A percentile compares a stretch with the other conserved stretches of the same genome.
phyloP scores from a whole-genome alignment of 1,140 invertebrate genomes.

The Drosophila nigromelanica region DNA sequence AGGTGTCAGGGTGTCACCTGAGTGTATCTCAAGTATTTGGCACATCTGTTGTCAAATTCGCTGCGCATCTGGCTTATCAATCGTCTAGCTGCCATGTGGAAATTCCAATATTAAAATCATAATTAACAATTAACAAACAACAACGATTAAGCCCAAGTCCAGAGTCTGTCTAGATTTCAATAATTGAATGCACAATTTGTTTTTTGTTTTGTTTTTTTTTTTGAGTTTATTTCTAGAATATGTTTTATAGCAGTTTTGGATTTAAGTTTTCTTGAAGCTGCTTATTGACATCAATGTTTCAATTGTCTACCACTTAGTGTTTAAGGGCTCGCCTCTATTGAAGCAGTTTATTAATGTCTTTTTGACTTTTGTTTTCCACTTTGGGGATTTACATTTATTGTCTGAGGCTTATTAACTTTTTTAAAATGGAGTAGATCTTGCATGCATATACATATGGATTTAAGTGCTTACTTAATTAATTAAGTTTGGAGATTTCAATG shows the following conservation, averaged over 20 bases:
- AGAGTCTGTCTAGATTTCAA: slow-evolving; percentile 1
- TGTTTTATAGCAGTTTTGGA: slow-evolving; percentile 52
- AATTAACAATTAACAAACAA: background rate
- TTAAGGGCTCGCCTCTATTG: slow-evolving; percentile 22
- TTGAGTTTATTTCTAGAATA: slow-evolving; percentile 68
- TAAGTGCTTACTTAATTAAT: slow-evolving; percentile 16
- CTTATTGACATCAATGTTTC: slow-evolving; percentile 78
- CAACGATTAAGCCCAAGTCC: slow-evolving; percentile 30
- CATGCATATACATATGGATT: slow-evolving; percentile 48
- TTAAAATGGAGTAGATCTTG: slow-evolving; percentile 47
- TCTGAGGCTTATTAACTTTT: slow-evolving; percentile 39
- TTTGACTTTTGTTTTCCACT: slow-evolving; percentile 24
- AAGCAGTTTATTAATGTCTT: slow-evolving; percentile 35
- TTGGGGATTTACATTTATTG: slow-evolving; percentile 43
- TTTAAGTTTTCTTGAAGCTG: slow-evolving; percentile 58
- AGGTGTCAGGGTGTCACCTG: slow-evolving; percentile 19
- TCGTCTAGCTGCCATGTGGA: slow-evolving; percentile 40
- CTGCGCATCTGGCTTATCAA: slow-evolving; percentile 48
- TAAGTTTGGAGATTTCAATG: slow-evolving; percentile 29
- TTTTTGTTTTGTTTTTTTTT: slow-evolving; percentile 20
- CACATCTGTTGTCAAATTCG: slow-evolving; percentile 36
- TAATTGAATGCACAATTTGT: slow-evolving; percentile 40
- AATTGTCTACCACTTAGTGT: slow-evolving; percentile 61
- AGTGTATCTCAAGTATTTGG: slow-evolving; percentile 43
- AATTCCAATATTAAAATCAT: slow-evolving; percentile 32